These are phyloP conservation scores for Polia nebulosa DNA, from an alignment of 2,888 invertebrate species.

Conservation along the genomic window DNA sequence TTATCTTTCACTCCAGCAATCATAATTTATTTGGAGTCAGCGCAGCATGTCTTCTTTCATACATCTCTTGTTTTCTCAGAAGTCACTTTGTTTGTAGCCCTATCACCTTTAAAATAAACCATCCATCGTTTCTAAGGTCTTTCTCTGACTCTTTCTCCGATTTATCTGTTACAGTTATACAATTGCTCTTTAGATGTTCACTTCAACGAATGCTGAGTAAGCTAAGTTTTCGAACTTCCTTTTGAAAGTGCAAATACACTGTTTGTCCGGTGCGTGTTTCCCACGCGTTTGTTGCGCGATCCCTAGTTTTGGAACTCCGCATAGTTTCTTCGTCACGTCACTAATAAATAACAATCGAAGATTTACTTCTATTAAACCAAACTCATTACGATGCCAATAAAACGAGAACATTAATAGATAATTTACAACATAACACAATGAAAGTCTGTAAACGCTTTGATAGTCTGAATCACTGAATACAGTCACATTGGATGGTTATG, in stretches of 20 bases:
- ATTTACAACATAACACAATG: constrained; percentile 41
- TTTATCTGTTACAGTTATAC: background rate
- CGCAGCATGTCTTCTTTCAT: no score
- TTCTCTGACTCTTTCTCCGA: background rate
- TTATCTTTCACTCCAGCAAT: no score
- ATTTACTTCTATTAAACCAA: constrained; percentile 36
- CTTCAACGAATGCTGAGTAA: background rate
- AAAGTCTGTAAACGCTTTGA: constrained; percentile 14
- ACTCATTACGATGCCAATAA: constrained; percentile 28
- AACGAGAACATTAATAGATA: constrained; percentile 33
- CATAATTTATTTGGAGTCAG: no score
- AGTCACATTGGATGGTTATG: constrained; percentile 21
- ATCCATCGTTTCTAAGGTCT: background rate
- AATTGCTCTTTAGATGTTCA: background rate
- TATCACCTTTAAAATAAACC: fast-evolving
- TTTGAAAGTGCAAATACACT: background rate
- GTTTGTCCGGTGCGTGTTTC: background rate
- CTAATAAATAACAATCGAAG: constrained; percentile 25
- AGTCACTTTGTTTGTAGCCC: background rate
- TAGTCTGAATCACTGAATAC: constrained; percentile 18
- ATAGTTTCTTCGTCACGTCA: background rate
- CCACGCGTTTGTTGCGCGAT: background rate
- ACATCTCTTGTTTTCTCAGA: no score
- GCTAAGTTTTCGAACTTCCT: background rate
- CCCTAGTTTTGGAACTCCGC: background rate